Conservation (phyloP, 1,140 invertebrate genomes). For the Microplitis mediator region DNA sequence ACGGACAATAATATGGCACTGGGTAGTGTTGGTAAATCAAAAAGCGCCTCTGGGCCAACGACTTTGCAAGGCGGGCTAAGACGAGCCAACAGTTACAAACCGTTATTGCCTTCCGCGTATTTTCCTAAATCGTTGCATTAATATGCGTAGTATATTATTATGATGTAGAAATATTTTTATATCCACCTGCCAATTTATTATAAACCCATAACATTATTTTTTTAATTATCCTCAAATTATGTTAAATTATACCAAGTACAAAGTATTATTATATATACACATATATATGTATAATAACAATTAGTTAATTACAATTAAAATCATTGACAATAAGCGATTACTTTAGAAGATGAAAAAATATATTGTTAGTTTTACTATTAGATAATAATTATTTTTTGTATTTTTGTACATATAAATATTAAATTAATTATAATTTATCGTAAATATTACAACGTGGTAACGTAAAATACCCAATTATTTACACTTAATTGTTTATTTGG, state of each 20-base stretch:
- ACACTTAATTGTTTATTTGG: too few relatives aligned
- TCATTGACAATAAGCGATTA: neutral
- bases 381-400: neutral
- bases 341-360: too few relatives aligned
- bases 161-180: too few relatives aligned
- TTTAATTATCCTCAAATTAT: too few relatives aligned
- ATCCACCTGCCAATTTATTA: neutral
- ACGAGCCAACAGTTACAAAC: slow-evolving; percentile 51
- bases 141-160: neutral
- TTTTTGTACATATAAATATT: neutral
- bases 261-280: neutral
- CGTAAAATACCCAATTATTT: neutral
- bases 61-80: slow-evolving; percentile 52
- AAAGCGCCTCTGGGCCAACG: slow-evolving; percentile 36
- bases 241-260: slow-evolving; percentile 5
- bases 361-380: too few relatives aligned
- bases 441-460: neutral
- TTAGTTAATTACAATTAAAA: neutral
- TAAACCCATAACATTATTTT: neutral
- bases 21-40: slow-evolving; percentile 44
- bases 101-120: slow-evolving; percentile 54
- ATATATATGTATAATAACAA: too few relatives aligned
- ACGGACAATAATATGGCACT: slow-evolving; percentile 49
- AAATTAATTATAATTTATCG: neutral
- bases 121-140: slow-evolving; percentile 54